Conservation (phyloP, 2,888 invertebrate genomes). For the Bhutanitis thaidina region DNA sequence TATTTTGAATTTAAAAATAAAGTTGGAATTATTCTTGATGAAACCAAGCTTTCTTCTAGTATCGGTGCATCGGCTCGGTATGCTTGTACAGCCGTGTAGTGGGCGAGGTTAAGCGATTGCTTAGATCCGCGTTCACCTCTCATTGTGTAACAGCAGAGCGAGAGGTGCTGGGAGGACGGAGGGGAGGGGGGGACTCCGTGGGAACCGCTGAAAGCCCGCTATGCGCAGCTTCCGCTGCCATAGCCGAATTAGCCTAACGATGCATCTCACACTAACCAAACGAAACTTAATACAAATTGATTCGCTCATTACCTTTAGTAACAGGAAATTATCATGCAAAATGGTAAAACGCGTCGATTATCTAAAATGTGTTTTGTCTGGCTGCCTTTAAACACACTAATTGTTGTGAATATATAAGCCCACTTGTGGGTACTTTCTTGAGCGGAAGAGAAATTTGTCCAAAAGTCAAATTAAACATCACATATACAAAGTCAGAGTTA, state of each 20-base stretch:
- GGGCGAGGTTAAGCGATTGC: conserved; percentile 80
- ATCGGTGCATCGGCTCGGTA: conserved; percentile 37
- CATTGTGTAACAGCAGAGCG: conserved; percentile 67
- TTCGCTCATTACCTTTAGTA: conserved; percentile 60
- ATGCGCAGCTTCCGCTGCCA: conserved; percentile 72
- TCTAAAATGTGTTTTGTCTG: conserved; percentile 8
- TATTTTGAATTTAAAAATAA: no score
- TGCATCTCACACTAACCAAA: conserved; percentile 54
- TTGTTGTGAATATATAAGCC: no score
- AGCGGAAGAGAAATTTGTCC: no score
- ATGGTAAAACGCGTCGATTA: conserved; percentile 33
- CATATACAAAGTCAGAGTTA: no score
- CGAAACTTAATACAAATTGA: conserved; percentile 55
- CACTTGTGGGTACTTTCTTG: no score
- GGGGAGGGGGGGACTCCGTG: conserved; percentile 60
- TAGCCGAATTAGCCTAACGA: conserved; percentile 67
- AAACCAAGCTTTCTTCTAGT: conserved; percentile 28
- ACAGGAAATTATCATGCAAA: conserved; percentile 56
- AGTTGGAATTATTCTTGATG: conserved; percentile 12
- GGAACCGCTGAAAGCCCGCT: conserved; percentile 77
- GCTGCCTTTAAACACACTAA: no score
- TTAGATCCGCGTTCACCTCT: conserved; percentile 80
- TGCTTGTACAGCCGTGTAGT: conserved; percentile 54
- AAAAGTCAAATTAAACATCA: no score
- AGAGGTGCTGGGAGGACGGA: conserved; percentile 23